phyloP scores from a whole-genome alignment of 2,888 invertebrate genomes.

The Cylindroiulus punctatus region DNA sequence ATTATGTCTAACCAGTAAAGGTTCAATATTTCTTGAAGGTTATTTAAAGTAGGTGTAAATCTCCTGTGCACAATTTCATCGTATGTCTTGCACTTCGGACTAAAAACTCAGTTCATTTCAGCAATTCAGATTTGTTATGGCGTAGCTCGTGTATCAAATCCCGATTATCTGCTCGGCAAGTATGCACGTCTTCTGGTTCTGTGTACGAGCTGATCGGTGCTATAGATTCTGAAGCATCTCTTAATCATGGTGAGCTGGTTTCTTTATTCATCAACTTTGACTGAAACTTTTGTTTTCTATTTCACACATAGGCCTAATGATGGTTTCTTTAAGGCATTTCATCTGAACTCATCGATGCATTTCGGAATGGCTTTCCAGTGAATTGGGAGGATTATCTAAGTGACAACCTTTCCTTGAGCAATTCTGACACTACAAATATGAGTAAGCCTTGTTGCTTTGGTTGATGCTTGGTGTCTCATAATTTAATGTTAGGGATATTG shows the following conservation, averaged over 20 bases:
- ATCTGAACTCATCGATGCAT: neutral
- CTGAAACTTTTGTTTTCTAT: no score
- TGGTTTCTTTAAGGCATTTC: neutral
- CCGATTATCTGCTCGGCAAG: neutral
- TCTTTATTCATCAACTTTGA: neutral
- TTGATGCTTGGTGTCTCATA: neutral
- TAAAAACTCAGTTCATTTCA: neutral
- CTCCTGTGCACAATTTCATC: neutral
- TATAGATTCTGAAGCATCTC: neutral
- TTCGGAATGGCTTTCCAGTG: neutral
- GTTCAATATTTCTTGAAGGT: neutral
- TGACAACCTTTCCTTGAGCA: neutral
- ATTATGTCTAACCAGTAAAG: neutral
- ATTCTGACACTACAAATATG: neutral
- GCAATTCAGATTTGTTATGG: neutral
- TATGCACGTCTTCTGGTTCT: slow-evolving; percentile 2
- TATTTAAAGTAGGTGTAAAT: neutral
- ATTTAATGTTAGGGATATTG: neutral
- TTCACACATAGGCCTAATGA: no score
- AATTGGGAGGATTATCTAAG: neutral
- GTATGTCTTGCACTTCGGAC: neutral
- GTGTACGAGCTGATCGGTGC: neutral
- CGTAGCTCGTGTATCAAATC: neutral
- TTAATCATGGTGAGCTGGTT: neutral
- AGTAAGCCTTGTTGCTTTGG: neutral